phyloP scores from a whole-genome alignment of 2,797 vertebrate genomes.

The Lophura swinhoii region DNA sequence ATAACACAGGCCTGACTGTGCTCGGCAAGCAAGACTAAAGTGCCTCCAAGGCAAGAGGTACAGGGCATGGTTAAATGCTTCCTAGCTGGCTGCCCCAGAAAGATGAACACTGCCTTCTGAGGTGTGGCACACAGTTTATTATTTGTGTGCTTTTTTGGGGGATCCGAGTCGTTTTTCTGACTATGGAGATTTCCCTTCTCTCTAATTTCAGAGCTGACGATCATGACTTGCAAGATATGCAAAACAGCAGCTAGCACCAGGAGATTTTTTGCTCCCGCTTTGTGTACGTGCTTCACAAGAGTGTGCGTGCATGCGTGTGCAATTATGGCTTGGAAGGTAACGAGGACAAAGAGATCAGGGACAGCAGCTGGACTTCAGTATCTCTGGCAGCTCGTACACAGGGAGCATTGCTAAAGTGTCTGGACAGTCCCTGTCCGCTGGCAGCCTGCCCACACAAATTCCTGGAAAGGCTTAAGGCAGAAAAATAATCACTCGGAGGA shows the following conservation, averaged over 20 bases:
- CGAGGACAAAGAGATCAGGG: slow-evolving; percentile 37
- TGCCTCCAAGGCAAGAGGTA: not conserved
- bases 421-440: slow-evolving; percentile 67
- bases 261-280: not conserved
- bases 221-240: accelerated
- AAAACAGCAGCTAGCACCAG: not conserved
- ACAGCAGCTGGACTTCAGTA: slow-evolving; percentile 50
- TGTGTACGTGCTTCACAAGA: not conserved
- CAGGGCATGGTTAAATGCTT: not conserved
- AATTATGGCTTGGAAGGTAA: slow-evolving; percentile 23
- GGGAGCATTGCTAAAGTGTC: slow-evolving; percentile 50
- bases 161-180: not conserved
- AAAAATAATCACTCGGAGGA: slow-evolving; percentile 74
- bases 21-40: not conserved
- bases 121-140: not conserved
- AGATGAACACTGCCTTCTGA: not conserved
- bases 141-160: not conserved
- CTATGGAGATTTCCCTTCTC: not conserved
- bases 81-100: slow-evolving; percentile 10
- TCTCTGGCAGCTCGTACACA: slow-evolving; percentile 46
- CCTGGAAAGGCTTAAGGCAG: slow-evolving; percentile 81
- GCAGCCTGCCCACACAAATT: slow-evolving; percentile 74
- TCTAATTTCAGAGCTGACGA: not conserved
- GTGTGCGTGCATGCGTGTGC: not conserved
- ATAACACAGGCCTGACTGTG: not conserved